Evolutionary conservation across 2,113 vertebrate species (phyloP), one percentile per base, ranked within the genome.

Genomic region (Callochromis pleurospilus): DNA sequence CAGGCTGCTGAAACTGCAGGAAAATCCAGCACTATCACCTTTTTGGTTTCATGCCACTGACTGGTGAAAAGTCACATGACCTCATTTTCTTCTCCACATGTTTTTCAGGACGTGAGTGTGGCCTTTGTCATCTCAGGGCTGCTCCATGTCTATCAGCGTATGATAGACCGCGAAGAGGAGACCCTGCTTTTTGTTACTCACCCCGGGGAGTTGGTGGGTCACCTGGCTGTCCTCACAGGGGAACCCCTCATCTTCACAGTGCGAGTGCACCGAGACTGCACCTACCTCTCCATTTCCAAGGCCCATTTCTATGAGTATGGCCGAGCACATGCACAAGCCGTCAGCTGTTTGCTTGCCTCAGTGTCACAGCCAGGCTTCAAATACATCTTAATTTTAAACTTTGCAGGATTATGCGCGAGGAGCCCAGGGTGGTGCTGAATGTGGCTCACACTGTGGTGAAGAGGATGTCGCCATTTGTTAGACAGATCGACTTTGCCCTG

Each of bases 231-330:
- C 24, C 97, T 99, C 53, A 99, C 99, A 0, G 99, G 99, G 2
- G 98, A 99, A 38, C 98, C 98, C 0, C 97, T 99, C 1, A 98
- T 98, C 94, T 99, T 99, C 95, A 98, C 96, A 58, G 97, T 99
- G 79, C 97, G 96, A 55, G 98, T 98, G 68, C 97, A 98, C 36
- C 94, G 97, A 3, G 98, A 99, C 94, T 99, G 98, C 95, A 96
- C 95, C 95, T 98, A 98, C 95, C 96, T 99, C 9, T 98, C 97
- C 58, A 97, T 99, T 92, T 97, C 98, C 88, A 99, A 99, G 95
- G 96, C 97, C 6, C 97, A 99, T 93, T 99, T 99, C 94, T 99
- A 99, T 3, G 98, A 99, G 98, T 99, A 96, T 90, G 97, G 73
- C 2, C 9, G 6, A 9, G n/a, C 26, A 45, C 60, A 14, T 24